phyloP scores from a whole-genome alignment of 2,113 vertebrate species.

The Pachyramphus minor region DNA sequence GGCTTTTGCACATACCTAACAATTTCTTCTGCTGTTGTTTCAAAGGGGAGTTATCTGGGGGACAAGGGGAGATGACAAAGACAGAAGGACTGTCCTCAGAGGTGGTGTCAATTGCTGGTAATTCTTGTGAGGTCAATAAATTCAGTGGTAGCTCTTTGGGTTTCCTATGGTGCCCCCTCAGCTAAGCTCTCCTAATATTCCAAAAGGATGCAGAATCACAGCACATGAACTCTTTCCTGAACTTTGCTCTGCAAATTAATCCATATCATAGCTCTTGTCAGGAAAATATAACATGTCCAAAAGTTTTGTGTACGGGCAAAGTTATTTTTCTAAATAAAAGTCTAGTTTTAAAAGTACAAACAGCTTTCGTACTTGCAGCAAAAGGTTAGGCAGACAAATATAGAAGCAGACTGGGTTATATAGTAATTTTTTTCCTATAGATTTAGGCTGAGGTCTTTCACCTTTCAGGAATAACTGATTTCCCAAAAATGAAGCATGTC shows the following conservation, averaged over 20 bases:
- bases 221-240: neutral
- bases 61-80: neutral
- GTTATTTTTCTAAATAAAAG: neutral
- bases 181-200: neutral
- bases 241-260: neutral
- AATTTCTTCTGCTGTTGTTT: neutral
- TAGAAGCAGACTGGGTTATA: neutral
- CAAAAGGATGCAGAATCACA: neutral
- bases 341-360: neutral
- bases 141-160: neutral
- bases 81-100: neutral
- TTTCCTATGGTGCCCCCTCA: neutral
- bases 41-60: neutral
- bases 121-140: neutral
- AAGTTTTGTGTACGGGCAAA: neutral
- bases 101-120: neutral
- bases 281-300: neutral
- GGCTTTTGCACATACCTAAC: neutral
- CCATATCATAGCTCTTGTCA: neutral
- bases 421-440: neutral
- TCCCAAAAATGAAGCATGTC: neutral
- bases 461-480: neutral
- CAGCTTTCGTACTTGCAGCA: neutral
- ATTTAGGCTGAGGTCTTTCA: neutral
- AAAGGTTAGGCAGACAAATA: neutral